Percentiles rank a stretch among this genome's conserved stretches.
Conservation (phyloP, 2,113 vertebrate genomes). For the Oreochromis spilurus region DNA sequence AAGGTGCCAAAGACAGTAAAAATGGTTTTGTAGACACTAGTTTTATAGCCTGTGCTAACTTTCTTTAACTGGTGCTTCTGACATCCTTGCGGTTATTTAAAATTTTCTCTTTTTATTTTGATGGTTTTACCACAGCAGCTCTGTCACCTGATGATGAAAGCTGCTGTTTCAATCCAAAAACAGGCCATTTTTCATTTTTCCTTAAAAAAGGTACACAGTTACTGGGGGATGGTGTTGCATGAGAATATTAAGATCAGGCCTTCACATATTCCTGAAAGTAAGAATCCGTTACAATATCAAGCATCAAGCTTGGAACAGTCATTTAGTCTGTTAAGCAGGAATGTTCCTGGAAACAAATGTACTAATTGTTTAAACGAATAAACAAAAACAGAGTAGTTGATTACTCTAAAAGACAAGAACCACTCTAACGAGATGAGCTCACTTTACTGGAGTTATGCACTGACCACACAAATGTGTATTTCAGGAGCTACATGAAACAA, state of each 20-base stretch:
- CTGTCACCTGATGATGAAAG: neutral
- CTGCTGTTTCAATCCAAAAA: neutral
- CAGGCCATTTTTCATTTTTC: neutral
- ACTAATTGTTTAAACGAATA: neutral
- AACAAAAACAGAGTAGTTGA: neutral
- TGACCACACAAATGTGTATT: neutral
- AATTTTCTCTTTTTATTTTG: neutral
- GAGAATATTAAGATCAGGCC: neutral
- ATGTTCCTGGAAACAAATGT: fast-evolving
- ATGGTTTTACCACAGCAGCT: neutral
- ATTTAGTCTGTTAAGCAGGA: neutral
- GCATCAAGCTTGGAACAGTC: neutral
- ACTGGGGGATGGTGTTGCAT: neutral
- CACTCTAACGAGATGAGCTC: neutral
- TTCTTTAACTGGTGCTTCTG: neutral
- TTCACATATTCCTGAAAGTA: neutral
- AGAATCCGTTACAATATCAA: neutral
- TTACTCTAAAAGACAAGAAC: neutral
- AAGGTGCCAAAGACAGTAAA: conserved; percentile 52
- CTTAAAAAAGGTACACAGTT: neutral
- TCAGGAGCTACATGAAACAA: neutral
- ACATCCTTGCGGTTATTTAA: neutral
- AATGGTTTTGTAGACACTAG: conserved; percentile 20
- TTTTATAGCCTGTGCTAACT: neutral
- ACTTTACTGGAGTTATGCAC: neutral